Evolutionary conservation across 2,888 invertebrate genomes (phyloP), one percentile per base, ranked within the genome.

Genomic region (Schizotus pectinicornis): DNA sequence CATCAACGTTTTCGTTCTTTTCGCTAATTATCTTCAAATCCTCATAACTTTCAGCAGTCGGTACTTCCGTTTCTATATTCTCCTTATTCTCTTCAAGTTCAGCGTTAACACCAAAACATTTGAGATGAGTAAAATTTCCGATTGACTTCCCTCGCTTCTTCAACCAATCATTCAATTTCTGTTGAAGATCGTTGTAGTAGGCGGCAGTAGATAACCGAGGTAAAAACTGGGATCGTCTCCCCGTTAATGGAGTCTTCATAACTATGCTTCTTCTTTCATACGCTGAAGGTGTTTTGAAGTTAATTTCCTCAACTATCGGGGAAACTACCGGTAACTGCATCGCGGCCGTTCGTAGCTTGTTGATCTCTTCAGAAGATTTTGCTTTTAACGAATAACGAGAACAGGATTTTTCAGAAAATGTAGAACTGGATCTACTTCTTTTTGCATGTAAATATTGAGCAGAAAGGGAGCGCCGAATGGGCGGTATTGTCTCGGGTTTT

Each of bases 121-220:
- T 83, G 32, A 85, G 73, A 68, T 85, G 84, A 8, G 82, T 82
- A 65, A 80, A 85, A 0, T 80, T 77, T 41, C 80, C 77, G 0
- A 83, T 42, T 0, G 81, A 79, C 64, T 84, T 84, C 0, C 84
- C 84, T 9, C 79, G 74, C 57, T 82, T 82, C 37, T 79, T 74
- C 5, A 86, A 71, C 86, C 86, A 86, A 0, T 79, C 75, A 45
- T 81, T 80, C 9, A 86, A 68, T 48, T 80, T 62, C 35, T 60
- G 59, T 52, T 68, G 61, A 12, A 71, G 43, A 14, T 62, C 62
- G 9, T 61, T 54, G 48, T 7, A 32, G 51, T 32, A n/a, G 45
- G 9, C 22, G 36, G 41, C 47, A 56, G 7, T 53, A 11, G 6
- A 58, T 56, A 41, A 51, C 54, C 14, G 5, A 42, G n/a, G 11